A percentile compares a stretch with the other conserved stretches of the same genome.
phyloP scores from a whole-genome alignment of 2,113 vertebrate genomes.

The Hirundichthys speculiger region DNA sequence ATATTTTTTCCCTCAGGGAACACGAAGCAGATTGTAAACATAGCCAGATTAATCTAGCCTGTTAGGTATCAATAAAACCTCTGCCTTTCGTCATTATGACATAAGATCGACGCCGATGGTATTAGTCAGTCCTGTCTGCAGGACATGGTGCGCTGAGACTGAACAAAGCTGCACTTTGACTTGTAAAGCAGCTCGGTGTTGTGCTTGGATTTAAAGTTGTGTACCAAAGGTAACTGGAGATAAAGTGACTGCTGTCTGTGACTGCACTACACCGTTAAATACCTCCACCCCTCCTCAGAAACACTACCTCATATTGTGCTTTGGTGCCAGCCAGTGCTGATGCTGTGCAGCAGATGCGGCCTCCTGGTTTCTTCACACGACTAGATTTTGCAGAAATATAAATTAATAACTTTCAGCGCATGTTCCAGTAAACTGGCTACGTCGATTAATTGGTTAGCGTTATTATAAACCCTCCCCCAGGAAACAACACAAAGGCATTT shows the following conservation, averaged over 20 bases:
- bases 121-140: slow-evolving; percentile 57
- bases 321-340: slow-evolving; percentile 43
- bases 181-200: slow-evolving; percentile 57
- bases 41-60: slow-evolving; percentile 35
- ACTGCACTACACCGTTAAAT: slow-evolving; percentile 48
- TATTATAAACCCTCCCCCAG: background rate
- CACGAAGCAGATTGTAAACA: slow-evolving; percentile 55
- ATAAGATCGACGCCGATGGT: slow-evolving; percentile 42
- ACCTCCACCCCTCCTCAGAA: slow-evolving; percentile 51
- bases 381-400: slow-evolving; percentile 8
- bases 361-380: slow-evolving; percentile 14
- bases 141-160: slow-evolving; percentile 35
- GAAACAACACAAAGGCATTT: background rate
- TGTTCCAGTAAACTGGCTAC: background rate
- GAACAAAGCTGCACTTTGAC: slow-evolving; percentile 57
- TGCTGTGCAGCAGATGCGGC: slow-evolving; percentile 19
- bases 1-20: slow-evolving; percentile 18
- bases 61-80: slow-evolving; percentile 32
- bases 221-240: slow-evolving; percentile 45
- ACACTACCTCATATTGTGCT: slow-evolving; percentile 62
- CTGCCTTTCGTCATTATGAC: slow-evolving; percentile 52
- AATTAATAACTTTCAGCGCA: background rate
- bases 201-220: slow-evolving; percentile 68
- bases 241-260: slow-evolving; percentile 63
- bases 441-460: background rate